These are phyloP conservation scores for Phengaris arion DNA, from an alignment of 2,888 invertebrate species.

Conservation along the genomic window DNA sequence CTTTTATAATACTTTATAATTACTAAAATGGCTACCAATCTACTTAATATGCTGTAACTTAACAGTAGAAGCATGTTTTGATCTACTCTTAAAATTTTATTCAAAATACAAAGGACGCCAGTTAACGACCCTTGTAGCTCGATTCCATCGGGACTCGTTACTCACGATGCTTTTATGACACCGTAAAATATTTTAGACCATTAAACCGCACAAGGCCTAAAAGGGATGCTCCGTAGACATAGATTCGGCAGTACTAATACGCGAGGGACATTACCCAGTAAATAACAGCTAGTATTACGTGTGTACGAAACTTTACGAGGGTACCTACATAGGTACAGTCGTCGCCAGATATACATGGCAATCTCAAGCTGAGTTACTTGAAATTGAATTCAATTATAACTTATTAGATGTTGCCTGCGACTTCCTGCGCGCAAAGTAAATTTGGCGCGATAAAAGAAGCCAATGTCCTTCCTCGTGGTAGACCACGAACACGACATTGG, in stretches of 20 bases:
- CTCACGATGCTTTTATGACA: conserved; percentile 67
- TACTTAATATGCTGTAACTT: conserved; percentile 16
- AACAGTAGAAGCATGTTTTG: background rate
- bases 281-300: conserved; percentile 13
- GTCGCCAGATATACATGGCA: background rate
- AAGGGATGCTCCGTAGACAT: conserved; percentile 36
- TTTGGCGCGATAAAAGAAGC: too few species aligned
- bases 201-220: conserved; percentile 48
- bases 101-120: conserved; percentile 21
- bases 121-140: conserved; percentile 24
- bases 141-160: conserved; percentile 55
- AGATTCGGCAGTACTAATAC: conserved; percentile 26
- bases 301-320: conserved; percentile 19
- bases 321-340: background rate
- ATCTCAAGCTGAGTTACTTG: background rate
- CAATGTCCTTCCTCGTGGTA: too few species aligned
- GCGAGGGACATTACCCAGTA: conserved; percentile 24
- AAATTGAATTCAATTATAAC: background rate
- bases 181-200: conserved; percentile 71
- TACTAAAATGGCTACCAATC: background rate
- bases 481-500: too few species aligned
- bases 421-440: too few species aligned
- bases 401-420: too few species aligned
- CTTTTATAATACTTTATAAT: background rate
- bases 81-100: background rate